Evolutionary conservation across 1,140 invertebrate genomes (phyloP), one percentile per base, ranked within the genome.

Genomic region (Monomorium pharaonis): DNA sequence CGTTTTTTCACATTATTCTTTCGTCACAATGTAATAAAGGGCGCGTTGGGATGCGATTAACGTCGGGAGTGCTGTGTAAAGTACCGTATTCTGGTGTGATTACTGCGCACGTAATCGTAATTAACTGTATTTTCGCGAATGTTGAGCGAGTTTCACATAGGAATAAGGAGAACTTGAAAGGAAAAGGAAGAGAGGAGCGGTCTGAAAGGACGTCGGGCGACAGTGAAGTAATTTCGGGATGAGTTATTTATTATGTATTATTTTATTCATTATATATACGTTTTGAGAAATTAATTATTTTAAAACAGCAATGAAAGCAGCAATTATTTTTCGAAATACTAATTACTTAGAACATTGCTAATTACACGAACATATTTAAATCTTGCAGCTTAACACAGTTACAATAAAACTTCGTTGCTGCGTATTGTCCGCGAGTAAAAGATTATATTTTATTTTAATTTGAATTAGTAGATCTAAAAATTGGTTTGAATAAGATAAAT

Each of bases 21-120:
- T 67, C 63, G 63, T 67, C 63, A 67, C 37, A 67, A 67, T 67
- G 63, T 67, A 67, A 67, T 67, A 67, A 67, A 67, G 37, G 24
- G 21, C 37, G 24, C 63, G 63, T 47, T 14, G 63, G 37, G 37
- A 67, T 67, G 21, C 63, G 37, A 67, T 67, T 67, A 67, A 67
- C 63, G 63, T 67, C 37, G 63, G 42, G 63, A 67, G 63, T 67
- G 63, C 63, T 21, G 63, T 12, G 37, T 14, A 27, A 67, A 67
- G 63, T 67, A 67, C 37, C 37, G 63, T 67, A 67, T 67, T 67
- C 63, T 67, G 42, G 63, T 67, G 63, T 67, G 63, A 67, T 67
- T 67, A 67, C 63, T 9, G 63, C n/a, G 63, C 37, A 67, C 63
- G 63, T 67, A 21, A 67, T 67, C 63, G 63, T 67, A 67, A 67